These are phyloP conservation scores for Steinernema hermaphroditum DNA, from an alignment of 2,888 invertebrate genomes.

Conservation along the genomic window DNA sequence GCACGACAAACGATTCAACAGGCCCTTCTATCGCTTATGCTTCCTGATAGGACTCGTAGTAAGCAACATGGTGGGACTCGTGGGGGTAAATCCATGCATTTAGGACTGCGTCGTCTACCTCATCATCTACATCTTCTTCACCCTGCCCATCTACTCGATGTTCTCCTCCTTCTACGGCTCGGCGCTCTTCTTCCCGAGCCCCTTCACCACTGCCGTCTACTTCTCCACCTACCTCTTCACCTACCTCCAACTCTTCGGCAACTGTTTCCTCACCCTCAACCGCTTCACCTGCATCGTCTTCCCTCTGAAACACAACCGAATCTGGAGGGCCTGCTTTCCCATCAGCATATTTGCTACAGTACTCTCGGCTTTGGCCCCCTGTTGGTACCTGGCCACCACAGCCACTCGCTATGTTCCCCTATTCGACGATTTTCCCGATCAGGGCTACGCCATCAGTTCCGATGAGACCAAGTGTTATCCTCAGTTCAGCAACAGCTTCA, in stretches of 20 bases:
- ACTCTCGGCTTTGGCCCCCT: constrained; percentile 1
- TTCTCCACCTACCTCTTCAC: constrained; percentile 10
- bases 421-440: background rate
- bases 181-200: background rate
- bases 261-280: constrained; percentile 22
- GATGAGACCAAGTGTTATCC: background rate
- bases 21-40: background rate
- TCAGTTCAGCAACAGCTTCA: constrained; percentile 1
- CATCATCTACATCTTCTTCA: background rate
- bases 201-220: constrained; percentile 14
- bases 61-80: background rate
- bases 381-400: background rate
- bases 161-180: constrained; percentile 21
- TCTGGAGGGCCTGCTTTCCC: background rate
- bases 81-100: background rate
- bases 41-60: constrained; percentile 7
- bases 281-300: constrained; percentile 23
- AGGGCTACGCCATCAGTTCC: background rate
- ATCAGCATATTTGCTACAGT: background rate
- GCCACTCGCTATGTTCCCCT: background rate
- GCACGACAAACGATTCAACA: background rate
- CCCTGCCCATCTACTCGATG: constrained; percentile 3
- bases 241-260: constrained; percentile 27
- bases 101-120: constrained; percentile 15
- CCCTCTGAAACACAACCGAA: background rate